Evolutionary conservation across 2,113 vertebrate species (phyloP).

Genomic region (Chiloscyllium plagiosum): DNA sequence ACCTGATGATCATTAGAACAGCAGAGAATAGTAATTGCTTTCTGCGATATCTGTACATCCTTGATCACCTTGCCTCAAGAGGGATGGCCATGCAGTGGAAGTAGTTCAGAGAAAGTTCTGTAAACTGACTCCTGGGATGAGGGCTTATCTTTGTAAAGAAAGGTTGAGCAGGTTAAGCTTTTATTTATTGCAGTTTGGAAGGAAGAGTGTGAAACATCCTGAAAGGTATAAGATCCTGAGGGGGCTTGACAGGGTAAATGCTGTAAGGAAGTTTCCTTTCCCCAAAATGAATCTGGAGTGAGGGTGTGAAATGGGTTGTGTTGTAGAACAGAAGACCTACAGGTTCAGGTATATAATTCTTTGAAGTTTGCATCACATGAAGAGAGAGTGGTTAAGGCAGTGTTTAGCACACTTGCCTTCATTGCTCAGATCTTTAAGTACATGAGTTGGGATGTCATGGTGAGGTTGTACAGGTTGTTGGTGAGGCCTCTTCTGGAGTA

Average conservation of each 20-base stretch:
- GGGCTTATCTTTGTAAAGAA: not conserved
- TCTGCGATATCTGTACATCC: not conserved
- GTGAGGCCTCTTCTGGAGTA: too few relatives aligned
- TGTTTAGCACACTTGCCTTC: too few relatives aligned
- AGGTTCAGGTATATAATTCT: too few relatives aligned
- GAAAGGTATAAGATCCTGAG: not conserved
- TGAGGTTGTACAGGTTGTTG: too few relatives aligned
- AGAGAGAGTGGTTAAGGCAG: too few relatives aligned
- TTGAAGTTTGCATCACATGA: too few relatives aligned
- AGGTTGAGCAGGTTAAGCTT: not conserved
- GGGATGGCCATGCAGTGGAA: not conserved
- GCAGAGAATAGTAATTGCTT: not conserved
- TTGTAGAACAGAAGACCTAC: too few relatives aligned
- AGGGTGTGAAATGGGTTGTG: not conserved
- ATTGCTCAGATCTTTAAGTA: too few relatives aligned
- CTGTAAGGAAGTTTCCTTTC: not conserved
- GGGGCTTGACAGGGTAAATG: not conserved
- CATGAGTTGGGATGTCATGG: too few relatives aligned
- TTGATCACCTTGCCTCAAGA: not conserved
- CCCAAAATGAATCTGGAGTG: not conserved
- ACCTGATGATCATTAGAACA: not conserved
- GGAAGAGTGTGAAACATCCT: not conserved
- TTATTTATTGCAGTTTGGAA: not conserved
- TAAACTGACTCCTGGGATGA: not conserved
- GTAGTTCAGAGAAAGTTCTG: not conserved